phyloP scores from a whole-genome alignment of 2,797 vertebrate species.

The Coregonus ussuriensis region DNA sequence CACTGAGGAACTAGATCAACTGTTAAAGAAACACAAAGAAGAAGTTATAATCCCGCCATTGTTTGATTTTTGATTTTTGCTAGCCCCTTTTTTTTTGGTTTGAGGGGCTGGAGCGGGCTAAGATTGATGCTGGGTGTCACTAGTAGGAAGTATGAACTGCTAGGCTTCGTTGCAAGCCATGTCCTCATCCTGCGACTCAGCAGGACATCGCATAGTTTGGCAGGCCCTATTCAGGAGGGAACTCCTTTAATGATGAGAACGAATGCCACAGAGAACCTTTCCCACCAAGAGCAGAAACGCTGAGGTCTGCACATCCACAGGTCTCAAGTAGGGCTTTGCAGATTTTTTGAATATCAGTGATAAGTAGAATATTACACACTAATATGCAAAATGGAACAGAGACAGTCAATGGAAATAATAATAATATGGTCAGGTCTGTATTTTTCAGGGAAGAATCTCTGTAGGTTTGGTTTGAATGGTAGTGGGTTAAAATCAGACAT shows the following conservation, averaged over 20 bases:
- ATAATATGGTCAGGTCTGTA: background rate
- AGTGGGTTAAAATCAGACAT: background rate
- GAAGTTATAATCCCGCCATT: conserved; percentile 81
- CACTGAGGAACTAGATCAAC: conserved; percentile 58
- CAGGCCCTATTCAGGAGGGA: conserved; percentile 85
- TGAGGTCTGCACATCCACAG: conserved; percentile 59
- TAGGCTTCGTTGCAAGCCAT: conserved; percentile 86
- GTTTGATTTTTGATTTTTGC: conserved; percentile 58
- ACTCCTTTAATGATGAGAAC: conserved; percentile 85
- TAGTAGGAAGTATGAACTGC: conserved; percentile 88
- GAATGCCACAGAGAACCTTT: conserved; percentile 81
- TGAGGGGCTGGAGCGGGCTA: conserved; percentile 72
- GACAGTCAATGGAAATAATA: conserved; percentile 19
- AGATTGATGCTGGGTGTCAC: conserved; percentile 94
- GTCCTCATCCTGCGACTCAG: conserved; percentile 84
- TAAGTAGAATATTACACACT: conserved; percentile 31
- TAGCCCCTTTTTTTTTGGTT: conserved; percentile 41
- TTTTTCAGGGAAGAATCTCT: background rate
- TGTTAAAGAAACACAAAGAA: conserved; percentile 55
- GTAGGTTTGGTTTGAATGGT: conserved; percentile 16
- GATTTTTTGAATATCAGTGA: conserved; percentile 31
- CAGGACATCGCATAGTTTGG: conserved; percentile 90
- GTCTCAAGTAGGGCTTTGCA: conserved; percentile 34
- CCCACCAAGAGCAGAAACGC: conserved; percentile 72
- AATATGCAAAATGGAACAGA: conserved; percentile 26